These are phyloP conservation scores for Troides aeacus DNA, from an alignment of 2,888 invertebrate genomes.

Conservation along the genomic window DNA sequence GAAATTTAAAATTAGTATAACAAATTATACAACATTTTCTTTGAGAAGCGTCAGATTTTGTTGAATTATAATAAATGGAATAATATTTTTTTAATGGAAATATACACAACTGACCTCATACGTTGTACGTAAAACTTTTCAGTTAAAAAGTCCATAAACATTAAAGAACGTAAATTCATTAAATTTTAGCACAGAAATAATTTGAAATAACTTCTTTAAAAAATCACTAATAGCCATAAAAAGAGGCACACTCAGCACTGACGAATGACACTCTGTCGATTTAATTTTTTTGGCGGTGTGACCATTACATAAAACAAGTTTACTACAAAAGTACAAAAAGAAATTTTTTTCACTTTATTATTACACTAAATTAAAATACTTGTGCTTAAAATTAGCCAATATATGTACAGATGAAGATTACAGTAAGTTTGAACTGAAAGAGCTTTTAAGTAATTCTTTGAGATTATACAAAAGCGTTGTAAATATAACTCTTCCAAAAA, in stretches of 20 bases:
- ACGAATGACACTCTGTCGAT: not conserved
- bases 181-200: not conserved
- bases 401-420: too few species aligned
- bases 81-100: not conserved
- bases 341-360: too few species aligned
- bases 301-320: not conserved
- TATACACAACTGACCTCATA: slow-evolving; percentile 15
- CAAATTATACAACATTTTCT: not conserved
- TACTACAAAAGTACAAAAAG: not conserved
- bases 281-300: not conserved
- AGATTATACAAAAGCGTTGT: too few species aligned
- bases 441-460: too few species aligned
- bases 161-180: not conserved
- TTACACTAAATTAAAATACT: too few species aligned
- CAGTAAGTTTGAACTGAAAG: too few species aligned
- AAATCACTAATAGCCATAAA: not conserved
- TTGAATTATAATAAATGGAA: not conserved
- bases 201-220: not conserved
- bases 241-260: not conserved
- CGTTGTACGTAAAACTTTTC: not conserved
- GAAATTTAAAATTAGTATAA: not conserved
- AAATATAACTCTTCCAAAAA: too few species aligned
- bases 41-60: not conserved
- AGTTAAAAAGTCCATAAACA: slow-evolving; percentile 2
- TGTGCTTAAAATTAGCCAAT: too few species aligned